Conservation (phyloP, 2,888 invertebrate species). For the Agrilus mali region DNA sequence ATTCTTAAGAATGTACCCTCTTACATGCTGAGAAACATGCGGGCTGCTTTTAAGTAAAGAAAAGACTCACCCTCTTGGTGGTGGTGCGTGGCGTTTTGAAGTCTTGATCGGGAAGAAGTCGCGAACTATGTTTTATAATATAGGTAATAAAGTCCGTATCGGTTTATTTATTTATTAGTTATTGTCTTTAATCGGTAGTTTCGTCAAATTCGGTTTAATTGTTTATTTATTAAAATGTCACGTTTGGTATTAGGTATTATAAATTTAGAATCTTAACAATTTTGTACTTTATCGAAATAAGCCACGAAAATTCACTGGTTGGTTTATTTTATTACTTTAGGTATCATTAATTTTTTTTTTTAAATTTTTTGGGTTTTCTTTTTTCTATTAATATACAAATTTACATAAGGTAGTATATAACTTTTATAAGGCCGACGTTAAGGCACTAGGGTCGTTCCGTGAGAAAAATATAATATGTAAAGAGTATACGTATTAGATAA, state of each 20-base stretch:
- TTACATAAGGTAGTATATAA: constrained; percentile 24
- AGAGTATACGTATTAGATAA: constrained; percentile 3
- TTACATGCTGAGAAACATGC: too few relatives aligned
- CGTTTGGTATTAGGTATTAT: constrained; percentile 16
- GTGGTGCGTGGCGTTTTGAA: too few relatives aligned
- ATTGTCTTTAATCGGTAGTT: too few relatives aligned
- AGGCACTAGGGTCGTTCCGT: constrained; percentile 34
- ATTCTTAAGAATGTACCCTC: too few relatives aligned
- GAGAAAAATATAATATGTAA: constrained; percentile 28
- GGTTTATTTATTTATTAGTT: too few relatives aligned
- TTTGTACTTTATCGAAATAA: constrained; percentile 28
- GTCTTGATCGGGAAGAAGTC: too few relatives aligned
- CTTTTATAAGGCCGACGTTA: constrained; percentile 33
- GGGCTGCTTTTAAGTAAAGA: too few relatives aligned
- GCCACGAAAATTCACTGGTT: constrained; percentile 21
- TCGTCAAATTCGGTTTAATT: too few relatives aligned
- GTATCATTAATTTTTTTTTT: constrained; percentile 21
- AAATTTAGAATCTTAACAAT: constrained; percentile 17
- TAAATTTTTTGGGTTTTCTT: constrained; percentile 22
- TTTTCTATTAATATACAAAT: constrained; percentile 32
- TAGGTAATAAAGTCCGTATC: too few relatives aligned
- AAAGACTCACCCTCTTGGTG: too few relatives aligned
- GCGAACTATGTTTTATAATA: too few relatives aligned
- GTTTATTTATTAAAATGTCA: constrained; percentile 13
- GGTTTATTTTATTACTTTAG: constrained; percentile 18